These are phyloP conservation scores for Lamellibrachia columna DNA, from an alignment of 2,888 invertebrate species.

Conservation along the genomic window DNA sequence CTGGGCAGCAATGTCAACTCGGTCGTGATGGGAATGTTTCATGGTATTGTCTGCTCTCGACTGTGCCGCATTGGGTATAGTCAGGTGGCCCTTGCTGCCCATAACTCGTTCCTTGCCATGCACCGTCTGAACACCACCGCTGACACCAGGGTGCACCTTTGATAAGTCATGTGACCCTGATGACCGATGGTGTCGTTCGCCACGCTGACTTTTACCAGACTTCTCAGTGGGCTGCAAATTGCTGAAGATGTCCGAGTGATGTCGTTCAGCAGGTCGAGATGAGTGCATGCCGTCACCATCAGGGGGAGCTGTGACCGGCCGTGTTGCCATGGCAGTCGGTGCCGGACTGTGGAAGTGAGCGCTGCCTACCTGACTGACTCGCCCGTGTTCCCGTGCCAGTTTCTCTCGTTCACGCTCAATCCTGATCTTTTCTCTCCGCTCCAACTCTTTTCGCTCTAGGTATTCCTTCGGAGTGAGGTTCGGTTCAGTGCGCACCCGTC, in stretches of 20 bases:
- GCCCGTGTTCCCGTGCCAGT: background rate
- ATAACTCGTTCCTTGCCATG: background rate
- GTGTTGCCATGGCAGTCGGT: background rate
- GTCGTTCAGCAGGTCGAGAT: background rate
- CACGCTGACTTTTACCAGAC: background rate
- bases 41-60: background rate
- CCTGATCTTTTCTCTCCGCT: slow-evolving; percentile 18
- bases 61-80: background rate
- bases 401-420: background rate
- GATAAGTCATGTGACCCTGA: background rate
- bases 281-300: background rate
- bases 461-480: slow-evolving; percentile 33
- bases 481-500: slow-evolving; percentile 33
- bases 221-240: background rate
- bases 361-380: background rate
- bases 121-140: background rate
- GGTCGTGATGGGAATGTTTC: slow-evolving; percentile 4
- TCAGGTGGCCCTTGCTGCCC: background rate
- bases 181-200: background rate
- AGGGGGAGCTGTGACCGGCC: background rate
- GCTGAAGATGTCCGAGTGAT: background rate
- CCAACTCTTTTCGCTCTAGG: slow-evolving; percentile 28
- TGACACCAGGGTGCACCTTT: background rate
- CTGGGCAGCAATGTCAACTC: background rate
- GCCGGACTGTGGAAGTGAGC: background rate